Percentiles rank a stretch among this genome's conserved stretches.
These are phyloP conservation scores for Tupaia tana DNA, from an alignment of 2,113 vertebrate species.

Conservation along the genomic window DNA sequence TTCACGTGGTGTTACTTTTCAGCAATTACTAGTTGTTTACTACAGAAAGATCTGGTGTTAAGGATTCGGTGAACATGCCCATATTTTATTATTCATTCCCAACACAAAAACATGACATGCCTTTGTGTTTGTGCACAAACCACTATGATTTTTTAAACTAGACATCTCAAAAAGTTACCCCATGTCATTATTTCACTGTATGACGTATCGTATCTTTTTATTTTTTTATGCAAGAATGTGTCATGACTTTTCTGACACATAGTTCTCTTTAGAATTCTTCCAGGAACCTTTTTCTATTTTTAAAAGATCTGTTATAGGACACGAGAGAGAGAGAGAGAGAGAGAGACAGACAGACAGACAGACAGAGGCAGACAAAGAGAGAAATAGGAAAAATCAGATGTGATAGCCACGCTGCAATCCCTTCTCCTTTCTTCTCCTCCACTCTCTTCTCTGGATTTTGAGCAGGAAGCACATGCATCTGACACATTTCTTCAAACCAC, in stretches of 20 bases:
- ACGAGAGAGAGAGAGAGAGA: too few relatives aligned
- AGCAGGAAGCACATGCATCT: too few relatives aligned
- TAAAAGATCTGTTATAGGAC: neutral
- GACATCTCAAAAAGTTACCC: neutral
- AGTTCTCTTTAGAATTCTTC: neutral
- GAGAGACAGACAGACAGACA: too few relatives aligned
- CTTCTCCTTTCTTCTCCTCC: too few relatives aligned
- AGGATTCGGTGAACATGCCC: neutral
- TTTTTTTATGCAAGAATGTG: too few relatives aligned
- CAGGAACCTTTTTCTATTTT: neutral
- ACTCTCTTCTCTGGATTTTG: too few relatives aligned
- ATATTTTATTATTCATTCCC: neutral
- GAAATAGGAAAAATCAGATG: too few relatives aligned
- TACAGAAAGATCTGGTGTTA: neutral
- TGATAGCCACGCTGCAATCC: too few relatives aligned
- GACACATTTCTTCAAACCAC: too few relatives aligned
- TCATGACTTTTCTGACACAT: neutral
- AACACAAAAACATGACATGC: neutral
- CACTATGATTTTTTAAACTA: slow-evolving; percentile 10
- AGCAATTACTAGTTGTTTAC: neutral
- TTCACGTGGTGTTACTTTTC: neutral
- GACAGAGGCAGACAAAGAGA: too few relatives aligned
- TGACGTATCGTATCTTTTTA: neutral
- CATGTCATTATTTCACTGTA: neutral
- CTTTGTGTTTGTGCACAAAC: neutral